These are phyloP conservation scores for Aplidium turbinatum DNA, from an alignment of 23 tunicate genomes.

Conservation along the genomic window DNA sequence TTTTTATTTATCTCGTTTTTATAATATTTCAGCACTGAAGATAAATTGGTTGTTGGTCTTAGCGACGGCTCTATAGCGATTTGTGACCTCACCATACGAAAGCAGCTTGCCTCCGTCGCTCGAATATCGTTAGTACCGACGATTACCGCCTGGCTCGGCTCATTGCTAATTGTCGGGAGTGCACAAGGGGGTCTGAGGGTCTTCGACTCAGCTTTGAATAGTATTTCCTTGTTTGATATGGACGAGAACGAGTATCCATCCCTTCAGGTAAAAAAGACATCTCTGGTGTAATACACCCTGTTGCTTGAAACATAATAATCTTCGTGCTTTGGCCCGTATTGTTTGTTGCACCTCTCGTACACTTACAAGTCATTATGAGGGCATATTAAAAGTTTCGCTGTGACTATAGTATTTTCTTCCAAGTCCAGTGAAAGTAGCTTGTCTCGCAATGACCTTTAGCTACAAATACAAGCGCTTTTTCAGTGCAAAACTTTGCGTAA, in stretches of 20 bases:
- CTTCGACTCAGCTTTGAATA: slow-evolving; percentile 52
- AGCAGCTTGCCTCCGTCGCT: slow-evolving; percentile 33
- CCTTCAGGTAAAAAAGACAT: slow-evolving; percentile 34
- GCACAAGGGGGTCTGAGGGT: slow-evolving; percentile 62
- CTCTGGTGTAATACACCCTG: too few relatives aligned
- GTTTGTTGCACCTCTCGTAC: too few relatives aligned
- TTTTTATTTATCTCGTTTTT: too few relatives aligned
- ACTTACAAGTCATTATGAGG: neutral
- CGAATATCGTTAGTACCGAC: slow-evolving; percentile 63
- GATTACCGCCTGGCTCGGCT: slow-evolving; percentile 45
- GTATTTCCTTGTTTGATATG: slow-evolving; percentile 23
- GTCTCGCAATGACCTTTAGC: too few relatives aligned
- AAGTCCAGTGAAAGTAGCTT: too few relatives aligned
- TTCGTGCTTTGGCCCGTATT: too few relatives aligned
- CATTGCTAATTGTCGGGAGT: slow-evolving; percentile 74
- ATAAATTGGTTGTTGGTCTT: slow-evolving; percentile 69
- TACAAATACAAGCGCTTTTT: too few relatives aligned
- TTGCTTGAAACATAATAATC: too few relatives aligned
- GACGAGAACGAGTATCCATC: slow-evolving; percentile 25
- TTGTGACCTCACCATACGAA: slow-evolving; percentile 52
- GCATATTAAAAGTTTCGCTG: too few relatives aligned
- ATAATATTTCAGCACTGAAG: slow-evolving; percentile 43
- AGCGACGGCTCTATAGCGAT: slow-evolving; percentile 69
- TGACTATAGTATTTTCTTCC: too few relatives aligned
- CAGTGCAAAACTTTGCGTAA: too few relatives aligned